These are phyloP conservation scores for Empis stercorea DNA, from an alignment of 2,888 invertebrate species.

Conservation along the genomic window DNA sequence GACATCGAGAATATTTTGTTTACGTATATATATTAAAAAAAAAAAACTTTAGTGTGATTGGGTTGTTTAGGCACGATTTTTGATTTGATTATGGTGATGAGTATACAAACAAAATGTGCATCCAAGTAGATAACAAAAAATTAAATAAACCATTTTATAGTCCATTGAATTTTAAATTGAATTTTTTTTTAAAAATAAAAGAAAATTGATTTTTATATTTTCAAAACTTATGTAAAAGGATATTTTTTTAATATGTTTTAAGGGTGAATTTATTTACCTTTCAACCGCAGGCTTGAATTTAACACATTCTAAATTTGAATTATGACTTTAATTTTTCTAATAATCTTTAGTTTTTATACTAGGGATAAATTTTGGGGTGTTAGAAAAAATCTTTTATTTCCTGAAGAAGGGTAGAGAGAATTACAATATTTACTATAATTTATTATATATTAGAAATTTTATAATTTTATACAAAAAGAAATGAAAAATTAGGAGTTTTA, in stretches of 20 bases:
- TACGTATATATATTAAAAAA: too few relatives aligned
- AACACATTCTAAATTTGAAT: background rate
- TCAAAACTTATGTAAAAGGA: background rate
- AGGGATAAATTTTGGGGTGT: too few relatives aligned
- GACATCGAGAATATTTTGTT: background rate
- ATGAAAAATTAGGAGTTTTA: too few relatives aligned
- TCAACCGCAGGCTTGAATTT: slow-evolving; percentile 17
- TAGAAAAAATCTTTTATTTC: too few relatives aligned
- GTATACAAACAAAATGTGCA: slow-evolving; percentile 29
- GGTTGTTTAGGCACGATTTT: background rate
- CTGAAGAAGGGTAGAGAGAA: too few relatives aligned
- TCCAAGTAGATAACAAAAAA: slow-evolving; percentile 32
- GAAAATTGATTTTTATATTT: background rate
- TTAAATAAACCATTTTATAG: slow-evolving; percentile 35
- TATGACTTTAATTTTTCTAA: background rate
- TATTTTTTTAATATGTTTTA: background rate
- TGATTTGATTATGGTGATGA: slow-evolving; percentile 6
- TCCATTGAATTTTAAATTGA: slow-evolving; percentile 28
- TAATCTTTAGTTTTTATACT: background rate
- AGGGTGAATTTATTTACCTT: slow-evolving; percentile 13
- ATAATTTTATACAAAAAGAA: too few relatives aligned
- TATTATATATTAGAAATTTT: too few relatives aligned
- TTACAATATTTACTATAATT: too few relatives aligned
- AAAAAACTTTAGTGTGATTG: background rate
- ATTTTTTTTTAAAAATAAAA: background rate